Evolutionary conservation across 2,888 invertebrate genomes (phyloP).

Genomic region (Drosophila putrida): DNA sequence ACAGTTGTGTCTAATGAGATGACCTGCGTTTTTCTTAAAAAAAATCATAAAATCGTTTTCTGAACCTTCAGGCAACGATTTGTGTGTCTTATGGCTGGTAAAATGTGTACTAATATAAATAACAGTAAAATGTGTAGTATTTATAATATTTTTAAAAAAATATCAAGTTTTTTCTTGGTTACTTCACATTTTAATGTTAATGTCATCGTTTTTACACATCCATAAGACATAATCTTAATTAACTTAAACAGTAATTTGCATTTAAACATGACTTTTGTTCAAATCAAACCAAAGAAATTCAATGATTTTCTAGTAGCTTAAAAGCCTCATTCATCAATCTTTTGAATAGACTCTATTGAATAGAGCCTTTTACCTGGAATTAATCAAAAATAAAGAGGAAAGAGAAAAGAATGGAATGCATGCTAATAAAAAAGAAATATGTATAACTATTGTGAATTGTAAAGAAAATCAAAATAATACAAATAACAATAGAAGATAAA

Average conservation of each 20-base stretch:
- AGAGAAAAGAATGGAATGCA: not conserved
- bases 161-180: too few relatives aligned
- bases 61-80: not conserved
- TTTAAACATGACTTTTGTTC: too few relatives aligned
- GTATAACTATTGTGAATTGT: too few relatives aligned
- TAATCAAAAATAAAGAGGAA: not conserved
- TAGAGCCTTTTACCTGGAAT: not conserved
- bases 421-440: too few relatives aligned
- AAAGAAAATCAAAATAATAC: too few relatives aligned
- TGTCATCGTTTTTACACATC: too few relatives aligned
- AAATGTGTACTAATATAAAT: not conserved
- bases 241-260: not conserved
- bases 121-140: not conserved
- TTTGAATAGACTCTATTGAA: constrained; percentile 1
- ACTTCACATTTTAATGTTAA: too few relatives aligned
- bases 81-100: not conserved
- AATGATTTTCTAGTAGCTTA: constrained; percentile 1
- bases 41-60: not conserved
- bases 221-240: too few relatives aligned
- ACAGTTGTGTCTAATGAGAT: constrained; percentile 6
- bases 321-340: not conserved
- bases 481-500: too few relatives aligned
- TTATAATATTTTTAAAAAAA: not conserved
- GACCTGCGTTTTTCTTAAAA: not conserved
- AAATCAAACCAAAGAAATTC: too few relatives aligned